Conservation (phyloP, 2,888 invertebrate genomes). For the Trissoscelio sp. region DNA sequence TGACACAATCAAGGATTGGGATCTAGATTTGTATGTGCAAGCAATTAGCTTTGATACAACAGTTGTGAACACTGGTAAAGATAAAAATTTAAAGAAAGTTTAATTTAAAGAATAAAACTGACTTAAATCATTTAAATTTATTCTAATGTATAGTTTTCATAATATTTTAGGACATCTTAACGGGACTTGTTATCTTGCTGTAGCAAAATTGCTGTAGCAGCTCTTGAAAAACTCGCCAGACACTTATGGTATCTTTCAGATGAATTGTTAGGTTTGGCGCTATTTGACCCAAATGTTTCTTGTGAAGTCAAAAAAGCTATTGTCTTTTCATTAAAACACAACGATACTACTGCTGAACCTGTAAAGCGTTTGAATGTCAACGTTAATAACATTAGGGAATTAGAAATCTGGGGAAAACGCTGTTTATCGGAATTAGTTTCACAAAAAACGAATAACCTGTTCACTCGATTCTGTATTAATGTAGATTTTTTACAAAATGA, state of each 20-base stretch:
- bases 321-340: conserved; percentile 3
- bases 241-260: conserved; percentile 60
- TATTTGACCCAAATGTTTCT: conserved; percentile 46
- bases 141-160: not conserved
- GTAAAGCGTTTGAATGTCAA: not conserved
- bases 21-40: not conserved
- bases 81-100: too few relatives aligned
- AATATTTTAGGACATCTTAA: not conserved
- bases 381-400: not conserved
- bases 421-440: not conserved
- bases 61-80: conserved; percentile 18
- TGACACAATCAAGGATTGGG: conserved; percentile 39
- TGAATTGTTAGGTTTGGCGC: conserved; percentile 30
- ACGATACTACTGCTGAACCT: not conserved
- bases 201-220: conserved; percentile 36
- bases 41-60: conserved; percentile 29
- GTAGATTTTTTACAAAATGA: too few relatives aligned
- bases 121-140: too few relatives aligned
- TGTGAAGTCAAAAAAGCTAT: conserved; percentile 23
- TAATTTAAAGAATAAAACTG: too few relatives aligned
- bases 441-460: not conserved
- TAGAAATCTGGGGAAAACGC: not conserved
- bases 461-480: too few relatives aligned
- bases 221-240: conserved; percentile 27
- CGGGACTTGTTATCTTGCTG: conserved; percentile 18